These are phyloP conservation scores for Accipiter cooperii DNA, from an alignment of 2,113 vertebrate species.

Conservation along the genomic window DNA sequence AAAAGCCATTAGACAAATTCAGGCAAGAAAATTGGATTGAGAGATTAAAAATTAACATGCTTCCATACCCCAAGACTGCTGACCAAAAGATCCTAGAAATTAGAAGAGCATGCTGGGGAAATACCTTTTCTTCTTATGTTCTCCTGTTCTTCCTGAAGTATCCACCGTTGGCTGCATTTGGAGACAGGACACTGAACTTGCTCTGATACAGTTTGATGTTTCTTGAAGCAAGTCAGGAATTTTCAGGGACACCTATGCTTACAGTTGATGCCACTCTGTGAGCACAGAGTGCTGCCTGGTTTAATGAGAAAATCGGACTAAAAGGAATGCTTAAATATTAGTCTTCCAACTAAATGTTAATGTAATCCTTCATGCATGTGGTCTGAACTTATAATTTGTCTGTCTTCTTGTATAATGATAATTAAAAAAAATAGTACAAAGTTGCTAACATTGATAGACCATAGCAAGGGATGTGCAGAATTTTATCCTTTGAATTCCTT, in stretches of 20 bases:
- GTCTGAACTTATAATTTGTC: neutral
- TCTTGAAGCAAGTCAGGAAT: neutral
- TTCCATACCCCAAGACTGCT: neutral
- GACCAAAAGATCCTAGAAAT: neutral
- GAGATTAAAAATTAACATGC: neutral
- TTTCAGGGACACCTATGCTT: neutral
- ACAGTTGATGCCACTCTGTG: neutral
- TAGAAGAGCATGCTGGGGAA: neutral
- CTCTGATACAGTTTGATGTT: neutral
- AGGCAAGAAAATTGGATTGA: neutral
- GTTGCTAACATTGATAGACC: neutral
- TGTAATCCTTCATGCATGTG: neutral
- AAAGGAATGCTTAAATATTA: neutral
- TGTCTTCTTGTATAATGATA: neutral
- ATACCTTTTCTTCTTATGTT: neutral
- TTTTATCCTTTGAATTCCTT: neutral
- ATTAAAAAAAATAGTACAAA: neutral
- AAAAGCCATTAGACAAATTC: neutral
- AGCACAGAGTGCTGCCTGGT: neutral
- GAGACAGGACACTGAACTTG: neutral
- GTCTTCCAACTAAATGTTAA: neutral
- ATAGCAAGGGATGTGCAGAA: neutral
- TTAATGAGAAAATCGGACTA: neutral
- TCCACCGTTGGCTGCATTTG: neutral
- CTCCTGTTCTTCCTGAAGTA: neutral